Evolutionary conservation across 1,140 invertebrate species (phyloP).

Genomic region (Whitmania pigra): DNA sequence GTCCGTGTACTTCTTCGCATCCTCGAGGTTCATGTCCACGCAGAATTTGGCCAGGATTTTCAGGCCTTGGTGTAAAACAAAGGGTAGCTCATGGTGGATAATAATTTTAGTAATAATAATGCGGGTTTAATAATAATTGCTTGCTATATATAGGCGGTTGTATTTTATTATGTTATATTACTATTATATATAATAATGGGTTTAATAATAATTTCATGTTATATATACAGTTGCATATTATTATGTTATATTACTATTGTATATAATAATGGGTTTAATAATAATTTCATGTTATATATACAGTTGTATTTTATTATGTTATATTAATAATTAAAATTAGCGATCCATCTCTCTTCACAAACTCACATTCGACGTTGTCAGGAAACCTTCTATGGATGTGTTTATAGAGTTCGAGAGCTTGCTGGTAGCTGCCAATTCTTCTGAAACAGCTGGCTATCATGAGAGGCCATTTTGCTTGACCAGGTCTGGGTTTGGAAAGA

Average conservation of each 20-base stretch:
- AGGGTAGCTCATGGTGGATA: neutral
- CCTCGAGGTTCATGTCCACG: constrained; percentile 67
- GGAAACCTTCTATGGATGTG: constrained; percentile 63
- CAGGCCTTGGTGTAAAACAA: constrained; percentile 45
- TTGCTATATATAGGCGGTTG: no score
- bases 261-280: no score
- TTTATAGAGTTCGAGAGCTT: constrained; percentile 67
- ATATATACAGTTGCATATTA: no score
- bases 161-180: no score
- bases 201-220: no score
- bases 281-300: no score
- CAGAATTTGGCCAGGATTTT: constrained; percentile 68
- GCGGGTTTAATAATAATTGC: no score
- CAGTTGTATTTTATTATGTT: no score
- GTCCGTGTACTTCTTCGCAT: constrained; percentile 60
- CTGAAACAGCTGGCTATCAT: constrained; percentile 71
- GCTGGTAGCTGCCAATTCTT: constrained; percentile 67
- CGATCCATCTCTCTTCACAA: neutral
- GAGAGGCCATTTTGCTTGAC: constrained; percentile 68
- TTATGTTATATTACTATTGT: no score
- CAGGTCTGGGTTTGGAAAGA: constrained; percentile 46
- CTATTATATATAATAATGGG: no score
- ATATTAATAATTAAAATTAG: no score
- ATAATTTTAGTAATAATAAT: no score
- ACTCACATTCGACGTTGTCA: constrained; percentile 67